Conservation (phyloP, 2,888 invertebrate genomes). For the Tipula confusa region DNA sequence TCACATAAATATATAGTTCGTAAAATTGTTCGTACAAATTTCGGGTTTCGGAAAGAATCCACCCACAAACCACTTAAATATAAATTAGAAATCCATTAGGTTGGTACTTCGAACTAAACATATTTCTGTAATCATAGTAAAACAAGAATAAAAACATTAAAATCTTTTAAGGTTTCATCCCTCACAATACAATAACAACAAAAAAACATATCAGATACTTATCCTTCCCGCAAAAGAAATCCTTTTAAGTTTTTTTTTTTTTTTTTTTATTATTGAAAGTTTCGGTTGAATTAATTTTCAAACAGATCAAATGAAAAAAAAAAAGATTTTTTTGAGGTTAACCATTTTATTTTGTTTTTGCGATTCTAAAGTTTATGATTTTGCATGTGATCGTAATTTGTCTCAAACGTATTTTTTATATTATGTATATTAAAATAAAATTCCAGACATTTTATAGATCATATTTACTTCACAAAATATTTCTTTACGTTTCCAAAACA, state of each 20-base stretch:
- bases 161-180: not conserved
- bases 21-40: not conserved
- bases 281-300: constrained; percentile 3
- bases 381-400: constrained; percentile 25
- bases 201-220: not conserved
- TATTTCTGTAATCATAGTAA: not conserved
- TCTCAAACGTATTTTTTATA: not conserved
- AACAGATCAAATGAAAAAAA: not conserved
- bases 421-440: not conserved
- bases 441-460: constrained; percentile 20
- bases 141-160: not conserved
- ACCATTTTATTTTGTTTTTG: not conserved
- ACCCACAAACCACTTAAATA: not conserved
- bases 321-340: not conserved
- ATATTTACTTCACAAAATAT: not conserved
- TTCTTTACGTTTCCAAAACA: not conserved
- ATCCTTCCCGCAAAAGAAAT: not conserved
- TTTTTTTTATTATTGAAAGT: not conserved
- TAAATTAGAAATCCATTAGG: constrained; percentile 6
- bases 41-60: not conserved
- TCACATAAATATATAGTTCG: not conserved
- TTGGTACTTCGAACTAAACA: not conserved
- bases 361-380: not conserved
- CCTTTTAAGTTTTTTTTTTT: not conserved
- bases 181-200: not conserved